These are phyloP conservation scores for Lagodon rhomboides DNA, from an alignment of 2,797 vertebrate species.

Conservation along the genomic window DNA sequence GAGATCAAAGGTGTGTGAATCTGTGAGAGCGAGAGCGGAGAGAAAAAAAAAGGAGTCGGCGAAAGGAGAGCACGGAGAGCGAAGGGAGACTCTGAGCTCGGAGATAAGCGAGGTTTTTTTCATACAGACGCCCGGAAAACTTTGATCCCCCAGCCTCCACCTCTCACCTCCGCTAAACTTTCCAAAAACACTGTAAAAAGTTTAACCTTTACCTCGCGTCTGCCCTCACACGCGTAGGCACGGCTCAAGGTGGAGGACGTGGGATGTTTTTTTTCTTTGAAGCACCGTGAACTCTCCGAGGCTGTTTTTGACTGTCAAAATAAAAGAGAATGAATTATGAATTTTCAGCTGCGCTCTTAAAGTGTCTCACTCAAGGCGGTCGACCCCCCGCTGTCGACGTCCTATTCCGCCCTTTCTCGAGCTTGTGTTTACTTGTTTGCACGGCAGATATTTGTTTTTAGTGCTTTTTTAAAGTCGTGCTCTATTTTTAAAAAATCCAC, in stretches of 20 bases:
- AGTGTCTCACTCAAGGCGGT: constrained; percentile 8
- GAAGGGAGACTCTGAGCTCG: constrained; percentile 14
- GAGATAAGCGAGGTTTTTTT: constrained; percentile 57
- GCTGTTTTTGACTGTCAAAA: constrained; percentile 46
- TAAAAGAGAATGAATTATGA: constrained; percentile 57
- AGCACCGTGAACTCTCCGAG: constrained; percentile 32
- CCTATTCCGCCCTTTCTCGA: constrained; percentile 9
- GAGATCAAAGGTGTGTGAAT: constrained; percentile 34
- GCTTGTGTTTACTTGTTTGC: constrained; percentile 31
- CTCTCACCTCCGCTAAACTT: constrained; percentile 44
- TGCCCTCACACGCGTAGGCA: constrained; percentile 14
- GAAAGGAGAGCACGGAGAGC: constrained; percentile 6
- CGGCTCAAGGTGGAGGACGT: constrained; percentile 35
- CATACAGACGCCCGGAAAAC: constrained; percentile 27
- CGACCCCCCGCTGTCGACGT: constrained; percentile 8
- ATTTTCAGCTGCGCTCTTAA: constrained; percentile 20
- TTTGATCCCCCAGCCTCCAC: constrained; percentile 60
- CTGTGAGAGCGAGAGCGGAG: not conserved
- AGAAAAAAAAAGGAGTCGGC: constrained; percentile 9
- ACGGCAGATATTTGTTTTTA: not conserved
- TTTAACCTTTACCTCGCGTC: constrained; percentile 35
- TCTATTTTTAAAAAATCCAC: not conserved
- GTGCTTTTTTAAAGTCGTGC: not conserved
- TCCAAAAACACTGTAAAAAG: constrained; percentile 33
- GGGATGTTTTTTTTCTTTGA: constrained; percentile 28